phyloP scores from a whole-genome alignment of 2,113 vertebrate species.

The Psammodynastes pulverulentus region DNA sequence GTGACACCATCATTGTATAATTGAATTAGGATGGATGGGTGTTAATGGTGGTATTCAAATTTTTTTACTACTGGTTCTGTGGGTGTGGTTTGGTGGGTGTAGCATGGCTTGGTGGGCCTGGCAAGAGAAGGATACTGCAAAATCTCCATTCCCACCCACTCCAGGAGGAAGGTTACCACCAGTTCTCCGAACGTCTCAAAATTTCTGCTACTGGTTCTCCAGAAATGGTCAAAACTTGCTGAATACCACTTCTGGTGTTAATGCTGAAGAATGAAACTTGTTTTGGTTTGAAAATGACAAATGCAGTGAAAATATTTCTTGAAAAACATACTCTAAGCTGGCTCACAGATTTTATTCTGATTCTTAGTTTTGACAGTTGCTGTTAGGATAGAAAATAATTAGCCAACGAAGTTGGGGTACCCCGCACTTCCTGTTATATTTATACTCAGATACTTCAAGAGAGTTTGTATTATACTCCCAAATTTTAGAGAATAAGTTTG shows the following conservation, averaged over 20 bases:
- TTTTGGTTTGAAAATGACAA: neutral
- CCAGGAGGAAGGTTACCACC: no score
- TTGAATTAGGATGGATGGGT: neutral
- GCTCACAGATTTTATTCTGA: conserved; percentile 14
- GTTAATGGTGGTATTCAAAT: no score
- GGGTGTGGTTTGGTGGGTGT: no score
- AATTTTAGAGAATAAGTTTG: neutral
- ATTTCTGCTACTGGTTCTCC: no score
- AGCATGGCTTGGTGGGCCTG: no score
- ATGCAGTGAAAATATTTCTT: neutral
- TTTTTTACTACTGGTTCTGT: no score
- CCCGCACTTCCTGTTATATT: neutral
- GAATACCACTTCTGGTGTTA: no score
- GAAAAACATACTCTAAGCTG: neutral
- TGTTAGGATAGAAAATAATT: neutral
- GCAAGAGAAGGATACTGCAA: no score
- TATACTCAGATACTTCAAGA: neutral
- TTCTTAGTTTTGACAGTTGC: neutral
- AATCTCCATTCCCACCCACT: no score
- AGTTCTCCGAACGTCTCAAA: no score
- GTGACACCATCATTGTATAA: neutral
- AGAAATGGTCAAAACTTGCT: no score
- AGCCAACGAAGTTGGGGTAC: neutral
- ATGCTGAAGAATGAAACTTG: neutral
- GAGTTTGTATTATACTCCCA: neutral